These are phyloP conservation scores for Azemiops feae DNA, from an alignment of 2,113 vertebrate genomes.

Conservation along the genomic window DNA sequence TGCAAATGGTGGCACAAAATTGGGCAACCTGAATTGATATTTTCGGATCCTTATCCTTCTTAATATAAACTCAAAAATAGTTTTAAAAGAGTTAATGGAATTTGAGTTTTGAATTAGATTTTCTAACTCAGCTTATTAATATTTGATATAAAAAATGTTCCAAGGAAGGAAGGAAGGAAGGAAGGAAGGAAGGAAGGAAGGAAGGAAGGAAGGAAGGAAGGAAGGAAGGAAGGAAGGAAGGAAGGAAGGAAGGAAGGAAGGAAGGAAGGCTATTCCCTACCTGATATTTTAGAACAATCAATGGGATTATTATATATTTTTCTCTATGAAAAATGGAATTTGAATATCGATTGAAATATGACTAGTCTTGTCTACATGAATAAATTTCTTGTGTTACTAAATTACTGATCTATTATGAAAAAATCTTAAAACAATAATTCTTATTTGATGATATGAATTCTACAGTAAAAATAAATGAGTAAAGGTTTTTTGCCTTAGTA, in stretches of 20 bases:
- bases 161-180: neutral
- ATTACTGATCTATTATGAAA: neutral
- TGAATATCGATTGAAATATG: neutral
- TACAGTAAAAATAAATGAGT: neutral
- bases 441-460: neutral
- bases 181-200: too few relatives aligned
- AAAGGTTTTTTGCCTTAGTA: neutral
- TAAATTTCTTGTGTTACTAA: neutral
- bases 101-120: neutral
- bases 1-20: too few relatives aligned
- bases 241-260: neutral
- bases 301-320: neutral
- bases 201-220: too few relatives aligned
- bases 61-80: neutral
- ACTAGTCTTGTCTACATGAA: neutral
- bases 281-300: neutral
- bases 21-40: too few relatives aligned
- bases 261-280: neutral
- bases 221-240: too few relatives aligned
- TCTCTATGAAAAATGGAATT: neutral
- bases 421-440: neutral
- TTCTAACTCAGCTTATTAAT: neutral
- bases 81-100: neutral
- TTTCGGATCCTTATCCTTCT: too few relatives aligned
- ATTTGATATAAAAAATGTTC: conserved; percentile 12